Evolutionary conservation across 2,888 invertebrate genomes (phyloP).

Genomic region (Latrodectus elegans): DNA sequence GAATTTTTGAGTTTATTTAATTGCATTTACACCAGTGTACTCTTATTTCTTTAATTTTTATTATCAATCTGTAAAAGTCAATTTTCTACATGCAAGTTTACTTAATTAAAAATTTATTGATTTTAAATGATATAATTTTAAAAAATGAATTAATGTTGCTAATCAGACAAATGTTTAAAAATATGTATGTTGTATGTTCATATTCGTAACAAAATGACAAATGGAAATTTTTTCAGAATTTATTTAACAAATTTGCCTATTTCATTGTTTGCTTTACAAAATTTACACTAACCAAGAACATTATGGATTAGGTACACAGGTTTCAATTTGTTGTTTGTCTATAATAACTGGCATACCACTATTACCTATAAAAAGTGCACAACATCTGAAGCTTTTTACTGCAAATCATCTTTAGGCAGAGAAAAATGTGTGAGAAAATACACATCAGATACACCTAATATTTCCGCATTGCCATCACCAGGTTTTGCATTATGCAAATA

Average conservation of each 20-base stretch:
- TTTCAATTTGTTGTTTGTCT: slow-evolving; percentile 56
- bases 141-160: too few species aligned
- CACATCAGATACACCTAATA: slow-evolving; percentile 50
- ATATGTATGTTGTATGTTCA: too few species aligned
- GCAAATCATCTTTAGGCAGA: slow-evolving; percentile 55
- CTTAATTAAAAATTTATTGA: too few species aligned
- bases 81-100: too few species aligned
- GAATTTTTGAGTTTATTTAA: too few species aligned
- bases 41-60: too few species aligned
- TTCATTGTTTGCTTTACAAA: slow-evolving; percentile 67
- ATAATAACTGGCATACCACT: slow-evolving; percentile 56
- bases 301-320: slow-evolving; percentile 61
- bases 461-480: slow-evolving; percentile 49
- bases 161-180: too few species aligned
- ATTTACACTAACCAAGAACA: slow-evolving; percentile 66
- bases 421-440: slow-evolving; percentile 65
- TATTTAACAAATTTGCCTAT: slow-evolving; percentile 68
- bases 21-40: too few species aligned
- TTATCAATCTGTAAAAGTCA: too few species aligned
- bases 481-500: slow-evolving; percentile 31
- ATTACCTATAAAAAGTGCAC: slow-evolving; percentile 68
- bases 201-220: slow-evolving; percentile 7
- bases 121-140: too few species aligned
- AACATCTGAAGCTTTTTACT: slow-evolving; percentile 60
- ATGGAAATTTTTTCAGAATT: slow-evolving; percentile 45